Percentiles rank a stretch among this genome's conserved stretches.
These are phyloP conservation scores for Hyperoplus lanceolatus DNA, from an alignment of 2,797 vertebrate species.

Conservation along the genomic window DNA sequence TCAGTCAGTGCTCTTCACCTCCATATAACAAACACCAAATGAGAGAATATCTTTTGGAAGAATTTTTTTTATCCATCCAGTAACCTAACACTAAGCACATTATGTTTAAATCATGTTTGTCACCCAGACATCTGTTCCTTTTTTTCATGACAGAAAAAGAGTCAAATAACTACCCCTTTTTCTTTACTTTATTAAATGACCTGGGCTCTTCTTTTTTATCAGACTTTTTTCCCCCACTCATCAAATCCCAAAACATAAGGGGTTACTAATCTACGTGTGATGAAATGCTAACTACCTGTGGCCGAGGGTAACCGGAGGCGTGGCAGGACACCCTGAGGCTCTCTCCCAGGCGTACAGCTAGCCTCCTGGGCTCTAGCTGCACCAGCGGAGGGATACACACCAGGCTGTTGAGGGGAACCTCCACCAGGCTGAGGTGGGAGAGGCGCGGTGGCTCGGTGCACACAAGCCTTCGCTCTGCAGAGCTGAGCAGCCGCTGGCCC, in stretches of 20 bases:
- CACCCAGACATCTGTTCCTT: not conserved
- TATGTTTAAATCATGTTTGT: not conserved
- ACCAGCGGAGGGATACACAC: constrained; percentile 92
- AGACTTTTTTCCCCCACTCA: not conserved
- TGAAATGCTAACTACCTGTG: constrained; percentile 73
- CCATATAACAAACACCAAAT: not conserved
- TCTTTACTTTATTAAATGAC: not conserved
- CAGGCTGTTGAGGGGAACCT: constrained; percentile 90
- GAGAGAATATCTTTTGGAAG: not conserved
- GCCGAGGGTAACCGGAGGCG: constrained; percentile 92
- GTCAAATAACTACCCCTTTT: no score
- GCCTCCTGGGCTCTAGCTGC: constrained; percentile 89
- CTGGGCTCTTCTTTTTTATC: no score
- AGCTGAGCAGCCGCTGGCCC: constrained; percentile 90
- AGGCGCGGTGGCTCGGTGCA: constrained; percentile 91
- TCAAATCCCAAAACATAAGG: not conserved
- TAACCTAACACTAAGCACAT: not conserved
- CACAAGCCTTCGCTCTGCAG: constrained; percentile 87
- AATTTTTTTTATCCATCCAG: not conserved
- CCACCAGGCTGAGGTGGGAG: constrained; percentile 89
- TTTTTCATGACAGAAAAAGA: not conserved
- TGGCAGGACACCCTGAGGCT: constrained; percentile 92
- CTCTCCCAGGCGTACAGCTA: constrained; percentile 89
- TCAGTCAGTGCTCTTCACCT: not conserved
- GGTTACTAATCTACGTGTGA: not conserved